Percentiles rank a stretch among this genome's conserved stretches.
phyloP scores from a whole-genome alignment of 2,888 invertebrate genomes.

The Ligdia adustata region DNA sequence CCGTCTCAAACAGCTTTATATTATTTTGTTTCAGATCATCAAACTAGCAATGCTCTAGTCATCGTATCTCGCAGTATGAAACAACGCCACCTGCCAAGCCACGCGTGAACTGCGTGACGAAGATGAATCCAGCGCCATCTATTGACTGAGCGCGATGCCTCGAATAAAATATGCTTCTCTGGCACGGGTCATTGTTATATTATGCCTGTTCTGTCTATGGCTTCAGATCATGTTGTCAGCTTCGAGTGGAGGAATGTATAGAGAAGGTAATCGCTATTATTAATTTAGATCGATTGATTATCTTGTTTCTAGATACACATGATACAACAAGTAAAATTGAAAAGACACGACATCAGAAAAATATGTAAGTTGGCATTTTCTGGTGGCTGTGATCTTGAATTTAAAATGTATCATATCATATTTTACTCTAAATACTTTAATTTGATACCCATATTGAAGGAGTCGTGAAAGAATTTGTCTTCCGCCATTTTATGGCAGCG shows the following conservation, averaged over 20 bases:
- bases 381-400: too few relatives aligned
- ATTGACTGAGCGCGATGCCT: slow-evolving; percentile 69
- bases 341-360: too few relatives aligned
- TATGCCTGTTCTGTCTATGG: slow-evolving; percentile 73
- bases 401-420: too few relatives aligned
- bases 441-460: too few relatives aligned
- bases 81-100: slow-evolving; percentile 42
- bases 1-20: too few relatives aligned
- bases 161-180: slow-evolving; percentile 74
- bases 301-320: too few relatives aligned
- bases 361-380: too few relatives aligned
- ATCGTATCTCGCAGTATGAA: slow-evolving; percentile 5
- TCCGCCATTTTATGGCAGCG: too few relatives aligned
- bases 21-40: slow-evolving; percentile 10
- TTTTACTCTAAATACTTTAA: too few relatives aligned
- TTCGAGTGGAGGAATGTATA: slow-evolving; percentile 59
- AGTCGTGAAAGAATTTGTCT: too few relatives aligned
- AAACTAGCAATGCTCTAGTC: slow-evolving; percentile 1
- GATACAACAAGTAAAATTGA: too few relatives aligned
- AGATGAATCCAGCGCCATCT: slow-evolving; percentile 47
- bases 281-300: too few relatives aligned
- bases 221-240: slow-evolving; percentile 76
- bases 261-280: slow-evolving; percentile 71
- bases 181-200: slow-evolving; percentile 66
- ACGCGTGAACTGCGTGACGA: slow-evolving; percentile 35